Conservation (phyloP, 2,797 vertebrate genomes). For the Coregonus suidteri region DNA sequence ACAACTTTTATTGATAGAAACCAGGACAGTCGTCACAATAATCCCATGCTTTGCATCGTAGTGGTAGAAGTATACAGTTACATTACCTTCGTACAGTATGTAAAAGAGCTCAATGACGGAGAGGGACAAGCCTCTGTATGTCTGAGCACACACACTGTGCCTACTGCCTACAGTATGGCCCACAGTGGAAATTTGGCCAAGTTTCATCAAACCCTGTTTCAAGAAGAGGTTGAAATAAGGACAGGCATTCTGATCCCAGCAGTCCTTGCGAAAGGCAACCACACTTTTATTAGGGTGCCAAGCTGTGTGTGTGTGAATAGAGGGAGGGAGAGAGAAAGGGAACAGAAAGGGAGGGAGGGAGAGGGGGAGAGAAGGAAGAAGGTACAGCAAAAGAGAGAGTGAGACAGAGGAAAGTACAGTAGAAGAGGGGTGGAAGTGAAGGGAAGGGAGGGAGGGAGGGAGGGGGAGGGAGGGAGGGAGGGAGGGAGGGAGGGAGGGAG, state of each 20-base stretch:
- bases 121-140: conserved; percentile 39
- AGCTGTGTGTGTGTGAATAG: too few relatives aligned
- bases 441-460: too few relatives aligned
- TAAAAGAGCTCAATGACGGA: conserved; percentile 64
- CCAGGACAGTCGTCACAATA: conserved; percentile 53
- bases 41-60: conserved; percentile 59
- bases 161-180: conserved; percentile 44
- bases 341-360: too few relatives aligned
- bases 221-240: conserved; percentile 77
- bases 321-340: too few relatives aligned
- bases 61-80: conserved; percentile 59
- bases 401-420: neutral
- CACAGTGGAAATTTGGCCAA: conserved; percentile 65
- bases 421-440: too few relatives aligned
- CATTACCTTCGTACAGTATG: conserved; percentile 55
- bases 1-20: conserved; percentile 44
- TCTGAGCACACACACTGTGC: conserved; percentile 38
- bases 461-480: too few relatives aligned
- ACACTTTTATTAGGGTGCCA: too few relatives aligned
- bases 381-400: too few relatives aligned
- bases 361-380: too few relatives aligned
- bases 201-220: conserved; percentile 63
- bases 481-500: too few relatives aligned
- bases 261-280: conserved; percentile 6
- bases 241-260: conserved; percentile 67